Evolutionary conservation across 2,888 invertebrate genomes (phyloP).

Genomic region (Habroteleia sp.): DNA sequence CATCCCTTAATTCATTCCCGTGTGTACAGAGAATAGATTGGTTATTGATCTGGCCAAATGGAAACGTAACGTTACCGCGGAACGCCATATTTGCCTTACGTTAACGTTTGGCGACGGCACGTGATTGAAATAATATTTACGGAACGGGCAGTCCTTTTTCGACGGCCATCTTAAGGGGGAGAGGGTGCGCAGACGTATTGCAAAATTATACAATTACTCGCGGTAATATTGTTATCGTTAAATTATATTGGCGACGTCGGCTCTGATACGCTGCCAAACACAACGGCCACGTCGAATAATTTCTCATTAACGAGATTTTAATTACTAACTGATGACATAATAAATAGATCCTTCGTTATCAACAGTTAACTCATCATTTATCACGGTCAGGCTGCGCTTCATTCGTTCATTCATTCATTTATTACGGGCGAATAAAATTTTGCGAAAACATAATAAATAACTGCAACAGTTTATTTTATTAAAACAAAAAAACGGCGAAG

Average conservation of each 20-base stretch:
- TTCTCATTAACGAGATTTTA: conserved; percentile 72
- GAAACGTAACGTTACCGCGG: conserved; percentile 37
- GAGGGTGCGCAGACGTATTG: neutral
- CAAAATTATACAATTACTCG: conserved; percentile 45
- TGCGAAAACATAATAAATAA: neutral
- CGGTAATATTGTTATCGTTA: conserved; percentile 16
- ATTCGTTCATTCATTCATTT: conserved; percentile 28
- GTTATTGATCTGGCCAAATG: conserved; percentile 55
- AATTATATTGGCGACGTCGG: conserved; percentile 20
- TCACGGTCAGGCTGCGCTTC: conserved; percentile 38
- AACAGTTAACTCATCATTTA: conserved; percentile 63
- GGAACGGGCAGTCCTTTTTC: conserved; percentile 5
- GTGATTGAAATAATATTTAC: conserved; percentile 39
- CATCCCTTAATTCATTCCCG: conserved; percentile 28
- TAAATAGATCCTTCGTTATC: conserved; percentile 65
- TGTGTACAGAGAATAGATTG: conserved; percentile 48
- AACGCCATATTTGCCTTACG: conserved; percentile 29
- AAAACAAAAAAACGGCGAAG: neutral
- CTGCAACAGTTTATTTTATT: neutral
- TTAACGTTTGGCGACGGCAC: conserved; percentile 27
- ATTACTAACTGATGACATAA: conserved; percentile 68
- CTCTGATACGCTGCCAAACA: conserved; percentile 23
- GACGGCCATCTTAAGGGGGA: neutral
- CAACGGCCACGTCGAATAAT: conserved; percentile 50
- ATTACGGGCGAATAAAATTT: conserved; percentile 16